phyloP scores from a whole-genome alignment of 2,888 invertebrate genomes.

The Euplexia lucipara region DNA sequence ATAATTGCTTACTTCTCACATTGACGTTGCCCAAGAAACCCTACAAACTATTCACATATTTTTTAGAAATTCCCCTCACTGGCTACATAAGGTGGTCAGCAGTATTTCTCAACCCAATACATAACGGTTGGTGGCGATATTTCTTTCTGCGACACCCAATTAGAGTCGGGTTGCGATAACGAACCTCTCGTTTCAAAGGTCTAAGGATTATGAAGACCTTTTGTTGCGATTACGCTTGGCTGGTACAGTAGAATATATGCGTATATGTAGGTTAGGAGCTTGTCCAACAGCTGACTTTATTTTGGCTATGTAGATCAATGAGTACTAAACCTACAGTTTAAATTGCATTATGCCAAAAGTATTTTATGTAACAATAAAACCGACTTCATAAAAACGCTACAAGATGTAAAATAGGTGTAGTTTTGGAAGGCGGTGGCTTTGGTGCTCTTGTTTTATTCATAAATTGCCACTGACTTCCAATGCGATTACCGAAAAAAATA shows the following conservation, averaged over 20 bases:
- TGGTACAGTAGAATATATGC: conserved; percentile 3
- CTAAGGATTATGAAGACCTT: conserved; percentile 58
- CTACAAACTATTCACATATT: conserved; percentile 13
- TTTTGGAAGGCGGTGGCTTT: too few species aligned
- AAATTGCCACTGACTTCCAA: too few species aligned
- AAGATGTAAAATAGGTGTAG: too few species aligned
- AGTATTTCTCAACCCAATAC: conserved; percentile 58
- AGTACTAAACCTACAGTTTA: too few species aligned
- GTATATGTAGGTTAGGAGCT: neutral
- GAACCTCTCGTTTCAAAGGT: conserved; percentile 65
- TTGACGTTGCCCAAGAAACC: conserved; percentile 11
- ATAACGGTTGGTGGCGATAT: conserved; percentile 57
- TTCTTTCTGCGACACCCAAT: conserved; percentile 68
- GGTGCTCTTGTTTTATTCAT: too few species aligned
- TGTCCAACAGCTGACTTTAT: conserved; percentile 18
- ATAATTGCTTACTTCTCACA: conserved; percentile 28
- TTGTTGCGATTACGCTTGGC: conserved; percentile 53
- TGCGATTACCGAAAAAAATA: too few species aligned
- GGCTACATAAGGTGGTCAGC: conserved; percentile 38
- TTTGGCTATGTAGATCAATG: conserved; percentile 1
- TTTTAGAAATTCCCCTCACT: conserved; percentile 10
- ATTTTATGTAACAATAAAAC: too few species aligned
- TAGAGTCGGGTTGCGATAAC: conserved; percentile 67
- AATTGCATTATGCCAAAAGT: too few species aligned
- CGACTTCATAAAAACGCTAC: too few species aligned